A percentile compares a stretch with the other conserved stretches of the same genome.
phyloP scores from a whole-genome alignment of 2,797 vertebrate species.

The Lacerta agilis region DNA sequence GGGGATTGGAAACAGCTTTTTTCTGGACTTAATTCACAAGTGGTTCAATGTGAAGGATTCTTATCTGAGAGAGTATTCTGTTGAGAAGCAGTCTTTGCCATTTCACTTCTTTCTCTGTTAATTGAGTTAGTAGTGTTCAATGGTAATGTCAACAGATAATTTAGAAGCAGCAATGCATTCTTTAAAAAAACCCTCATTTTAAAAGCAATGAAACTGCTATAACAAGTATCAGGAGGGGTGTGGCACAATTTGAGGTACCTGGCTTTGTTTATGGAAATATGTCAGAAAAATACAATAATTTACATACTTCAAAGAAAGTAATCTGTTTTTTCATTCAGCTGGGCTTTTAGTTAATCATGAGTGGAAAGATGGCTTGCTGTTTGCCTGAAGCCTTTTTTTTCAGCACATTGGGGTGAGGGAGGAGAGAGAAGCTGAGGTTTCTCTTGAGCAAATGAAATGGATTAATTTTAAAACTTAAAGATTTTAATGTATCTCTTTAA shows the following conservation, averaged over 20 bases:
- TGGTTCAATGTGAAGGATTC: not conserved
- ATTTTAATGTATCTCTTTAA: not conserved
- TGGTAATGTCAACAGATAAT: not conserved
- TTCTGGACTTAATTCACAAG: not conserved
- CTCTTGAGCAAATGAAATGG: not conserved
- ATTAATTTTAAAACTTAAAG: not conserved
- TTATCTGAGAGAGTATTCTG: not conserved
- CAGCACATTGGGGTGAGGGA: not conserved
- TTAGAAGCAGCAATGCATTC: not conserved
- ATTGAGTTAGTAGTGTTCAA: not conserved
- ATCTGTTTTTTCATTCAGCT: not conserved
- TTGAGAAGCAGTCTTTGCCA: not conserved
- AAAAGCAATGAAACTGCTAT: not conserved
- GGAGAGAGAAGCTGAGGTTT: not conserved
- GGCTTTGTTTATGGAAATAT: not conserved
- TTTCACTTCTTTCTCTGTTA: not conserved
- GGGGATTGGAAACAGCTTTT: not conserved
- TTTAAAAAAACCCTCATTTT: not conserved
- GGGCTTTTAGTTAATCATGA: slow-evolving; percentile 15
- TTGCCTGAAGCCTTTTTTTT: not conserved
- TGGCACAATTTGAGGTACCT: not conserved
- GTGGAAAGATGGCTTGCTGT: not conserved
- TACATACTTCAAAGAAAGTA: not conserved
- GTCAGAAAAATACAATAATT: not conserved
- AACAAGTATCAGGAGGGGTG: not conserved